Conservation (phyloP, 64 coral and sea anemone species). For the Actinia tenebrosa region DNA sequence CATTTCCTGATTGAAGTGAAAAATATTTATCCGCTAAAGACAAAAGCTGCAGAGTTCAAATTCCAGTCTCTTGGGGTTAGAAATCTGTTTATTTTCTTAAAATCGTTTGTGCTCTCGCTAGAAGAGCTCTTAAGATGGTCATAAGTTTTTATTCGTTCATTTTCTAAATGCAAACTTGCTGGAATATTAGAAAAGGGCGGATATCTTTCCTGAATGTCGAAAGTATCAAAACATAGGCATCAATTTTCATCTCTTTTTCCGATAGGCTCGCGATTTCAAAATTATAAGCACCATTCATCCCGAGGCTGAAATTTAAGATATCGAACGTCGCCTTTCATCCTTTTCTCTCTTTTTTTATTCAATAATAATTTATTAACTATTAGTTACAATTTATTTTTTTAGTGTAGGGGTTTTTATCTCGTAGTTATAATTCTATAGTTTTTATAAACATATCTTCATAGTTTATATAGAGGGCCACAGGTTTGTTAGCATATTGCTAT, state of each 20-base stretch:
- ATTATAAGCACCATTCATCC: too few species aligned
- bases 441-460: too few species aligned
- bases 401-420: neutral
- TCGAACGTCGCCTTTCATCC: neutral
- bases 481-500: too few species aligned
- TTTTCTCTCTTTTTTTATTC: too few species aligned
- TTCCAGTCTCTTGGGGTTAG: neutral
- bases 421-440: too few species aligned
- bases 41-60: neutral
- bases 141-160: neutral
- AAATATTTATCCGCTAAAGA: neutral
- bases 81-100: slow-evolving; percentile 13
- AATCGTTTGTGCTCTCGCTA: neutral
- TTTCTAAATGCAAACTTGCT: neutral
- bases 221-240: too few species aligned
- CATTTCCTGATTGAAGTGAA: neutral
- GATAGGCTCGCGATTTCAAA: neutral
- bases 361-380: too few species aligned
- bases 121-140: neutral
- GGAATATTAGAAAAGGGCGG: slow-evolving; percentile 2
- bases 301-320: too few species aligned
- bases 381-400: too few species aligned
- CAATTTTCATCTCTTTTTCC: neutral
- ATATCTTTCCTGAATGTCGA: neutral
- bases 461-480: too few species aligned